phyloP scores from a whole-genome alignment of 2,113 vertebrate species.

The Nibea albiflora region DNA sequence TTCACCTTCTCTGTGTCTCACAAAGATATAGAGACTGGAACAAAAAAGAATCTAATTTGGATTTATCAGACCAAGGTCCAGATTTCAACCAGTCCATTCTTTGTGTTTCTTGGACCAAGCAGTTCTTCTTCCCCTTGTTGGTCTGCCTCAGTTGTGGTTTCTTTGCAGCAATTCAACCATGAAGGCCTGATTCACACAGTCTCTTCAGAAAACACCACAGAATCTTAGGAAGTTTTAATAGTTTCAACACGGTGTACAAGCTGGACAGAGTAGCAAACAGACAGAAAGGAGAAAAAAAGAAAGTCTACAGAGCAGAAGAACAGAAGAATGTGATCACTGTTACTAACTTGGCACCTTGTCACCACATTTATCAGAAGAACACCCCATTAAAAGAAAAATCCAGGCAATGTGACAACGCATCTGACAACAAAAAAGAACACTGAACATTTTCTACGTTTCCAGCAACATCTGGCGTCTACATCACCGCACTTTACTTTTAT shows the following conservation, averaged over 20 bases:
- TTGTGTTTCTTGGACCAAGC: too few relatives aligned
- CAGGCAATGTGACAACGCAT: background rate
- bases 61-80: too few relatives aligned
- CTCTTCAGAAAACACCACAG: too few relatives aligned
- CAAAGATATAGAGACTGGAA: too few relatives aligned
- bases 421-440: conserved; percentile 6
- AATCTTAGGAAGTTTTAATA: background rate
- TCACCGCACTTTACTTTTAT: conserved; percentile 28
- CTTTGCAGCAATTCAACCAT: too few relatives aligned
- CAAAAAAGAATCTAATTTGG: too few relatives aligned
- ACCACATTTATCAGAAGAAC: background rate
- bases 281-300: background rate
- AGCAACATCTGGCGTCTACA: conserved; percentile 40
- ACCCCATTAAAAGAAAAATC: conserved; percentile 10
- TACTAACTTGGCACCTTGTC: background rate
- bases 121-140: too few relatives aligned
- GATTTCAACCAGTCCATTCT: too few relatives aligned
- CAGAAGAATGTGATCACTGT: background rate
- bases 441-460: conserved; percentile 11
- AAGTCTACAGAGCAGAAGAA: background rate
- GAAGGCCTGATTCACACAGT: too few relatives aligned
- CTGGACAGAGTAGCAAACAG: background rate
- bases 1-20: too few relatives aligned
- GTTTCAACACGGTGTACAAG: background rate
- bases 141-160: too few relatives aligned